Evolutionary conservation across 2,797 vertebrate genomes (phyloP).

Genomic region (Babyrousa celebensis): DNA sequence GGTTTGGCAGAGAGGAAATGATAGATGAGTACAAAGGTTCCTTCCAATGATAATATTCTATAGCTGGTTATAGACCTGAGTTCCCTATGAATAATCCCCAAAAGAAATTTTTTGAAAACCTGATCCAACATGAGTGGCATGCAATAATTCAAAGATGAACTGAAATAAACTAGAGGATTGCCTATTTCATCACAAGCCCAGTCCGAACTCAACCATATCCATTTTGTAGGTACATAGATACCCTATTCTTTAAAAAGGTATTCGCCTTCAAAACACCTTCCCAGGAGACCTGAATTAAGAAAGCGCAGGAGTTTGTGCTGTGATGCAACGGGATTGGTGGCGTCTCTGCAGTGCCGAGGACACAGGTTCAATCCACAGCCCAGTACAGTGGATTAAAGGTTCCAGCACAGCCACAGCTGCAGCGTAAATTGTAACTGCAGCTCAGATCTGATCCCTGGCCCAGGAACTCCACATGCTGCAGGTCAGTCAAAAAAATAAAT

Average conservation of each 20-base stretch:
- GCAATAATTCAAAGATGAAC: neutral
- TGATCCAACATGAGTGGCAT: neutral
- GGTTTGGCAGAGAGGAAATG: neutral
- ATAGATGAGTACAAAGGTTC: neutral
- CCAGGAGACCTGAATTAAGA: neutral
- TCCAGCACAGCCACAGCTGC: too few relatives aligned
- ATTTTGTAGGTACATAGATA: neutral
- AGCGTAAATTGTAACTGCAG: too few relatives aligned
- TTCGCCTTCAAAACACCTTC: neutral
- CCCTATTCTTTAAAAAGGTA: neutral
- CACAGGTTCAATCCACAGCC: too few relatives aligned
- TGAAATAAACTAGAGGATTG: neutral
- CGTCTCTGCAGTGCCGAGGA: too few relatives aligned
- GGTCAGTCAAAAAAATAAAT: too few relatives aligned
- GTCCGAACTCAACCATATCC: neutral
- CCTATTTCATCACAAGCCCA: neutral
- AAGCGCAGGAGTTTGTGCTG: too few relatives aligned
- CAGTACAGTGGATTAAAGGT: too few relatives aligned
- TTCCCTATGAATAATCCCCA: constrained; percentile 14
- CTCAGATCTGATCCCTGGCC: too few relatives aligned
- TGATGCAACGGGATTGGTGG: too few relatives aligned
- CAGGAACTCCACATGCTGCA: too few relatives aligned
- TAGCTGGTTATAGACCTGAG: neutral
- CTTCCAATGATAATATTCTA: neutral
- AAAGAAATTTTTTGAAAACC: neutral